These are phyloP conservation scores for Maniola jurtina DNA, from an alignment of 1,140 invertebrate genomes.

Conservation along the genomic window DNA sequence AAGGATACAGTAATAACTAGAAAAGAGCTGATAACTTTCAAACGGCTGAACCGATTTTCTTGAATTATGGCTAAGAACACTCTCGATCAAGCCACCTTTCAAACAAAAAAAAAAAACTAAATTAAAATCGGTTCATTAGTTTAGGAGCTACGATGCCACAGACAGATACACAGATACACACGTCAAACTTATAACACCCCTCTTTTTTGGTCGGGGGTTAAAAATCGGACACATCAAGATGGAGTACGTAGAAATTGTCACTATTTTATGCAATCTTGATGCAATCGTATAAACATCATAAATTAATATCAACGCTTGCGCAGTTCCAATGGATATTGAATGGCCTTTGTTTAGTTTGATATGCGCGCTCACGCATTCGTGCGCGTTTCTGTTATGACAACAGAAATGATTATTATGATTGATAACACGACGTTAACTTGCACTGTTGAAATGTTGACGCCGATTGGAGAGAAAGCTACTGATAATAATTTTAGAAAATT, in stretches of 20 bases:
- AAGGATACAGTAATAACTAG: no score
- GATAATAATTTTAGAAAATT: slow-evolving; percentile 3
- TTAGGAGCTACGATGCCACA: no score
- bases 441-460: neutral
- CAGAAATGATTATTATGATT: slow-evolving; percentile 17
- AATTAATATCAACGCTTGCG: neutral
- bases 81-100: no score
- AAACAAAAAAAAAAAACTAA: no score
- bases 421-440: slow-evolving; percentile 5
- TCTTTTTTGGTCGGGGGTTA: no score
- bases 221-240: neutral
- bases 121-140: no score
- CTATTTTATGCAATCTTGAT: neutral
- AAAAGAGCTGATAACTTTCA: no score
- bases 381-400: neutral
- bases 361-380: neutral
- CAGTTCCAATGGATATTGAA: neutral
- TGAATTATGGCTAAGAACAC: no score
- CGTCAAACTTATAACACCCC: no score
- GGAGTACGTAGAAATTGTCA: neutral
- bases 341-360: slow-evolving; percentile 2
- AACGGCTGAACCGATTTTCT: no score
- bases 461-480: neutral
- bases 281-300: neutral
- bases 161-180: no score